Percentiles rank a stretch among this genome's conserved stretches.
phyloP scores from a whole-genome alignment of 1,140 invertebrate genomes.

The Drosophila pallidifrons region DNA sequence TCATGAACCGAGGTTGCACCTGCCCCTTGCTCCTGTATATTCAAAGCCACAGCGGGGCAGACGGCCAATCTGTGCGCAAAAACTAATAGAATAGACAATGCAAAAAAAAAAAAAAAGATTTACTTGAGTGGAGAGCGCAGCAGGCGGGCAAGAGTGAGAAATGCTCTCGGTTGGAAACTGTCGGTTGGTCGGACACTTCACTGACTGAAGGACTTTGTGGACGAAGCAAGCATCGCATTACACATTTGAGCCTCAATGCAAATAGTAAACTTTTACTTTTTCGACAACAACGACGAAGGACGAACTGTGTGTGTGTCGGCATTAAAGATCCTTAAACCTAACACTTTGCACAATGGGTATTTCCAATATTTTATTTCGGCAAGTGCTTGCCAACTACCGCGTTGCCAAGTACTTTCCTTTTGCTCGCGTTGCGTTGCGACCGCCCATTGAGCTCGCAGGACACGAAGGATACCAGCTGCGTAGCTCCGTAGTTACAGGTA shows the following conservation, averaged over 20 bases:
- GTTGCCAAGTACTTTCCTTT: conserved; percentile 6
- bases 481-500: conserved; percentile 40
- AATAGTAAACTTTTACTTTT: conserved; percentile 28
- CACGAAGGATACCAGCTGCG: conserved; percentile 24
- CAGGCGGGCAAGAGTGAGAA: not conserved
- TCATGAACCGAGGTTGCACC: conserved; percentile 59
- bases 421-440: conserved; percentile 1
- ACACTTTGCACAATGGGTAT: conserved; percentile 53
- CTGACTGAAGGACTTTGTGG: conserved; percentile 58
- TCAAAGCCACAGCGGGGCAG: conserved; percentile 61
- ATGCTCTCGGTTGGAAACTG: too few species aligned
- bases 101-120: not conserved
- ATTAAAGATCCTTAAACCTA: conserved; percentile 54
- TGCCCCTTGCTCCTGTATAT: conserved; percentile 32
- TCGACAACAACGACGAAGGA: conserved; percentile 53
- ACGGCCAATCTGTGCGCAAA: conserved; percentile 43
- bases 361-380: conserved; percentile 54
- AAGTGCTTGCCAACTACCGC: conserved; percentile 61
- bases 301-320: conserved; percentile 39
- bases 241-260: conserved; percentile 14
- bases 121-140: conserved; percentile 58
- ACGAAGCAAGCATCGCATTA: conserved; percentile 12
- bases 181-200: conserved; percentile 48
- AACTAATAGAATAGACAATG: conserved; percentile 46
- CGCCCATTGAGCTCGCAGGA: conserved; percentile 43